phyloP scores from a whole-genome alignment of 2,113 vertebrate genomes.

The Calcarius ornatus region DNA sequence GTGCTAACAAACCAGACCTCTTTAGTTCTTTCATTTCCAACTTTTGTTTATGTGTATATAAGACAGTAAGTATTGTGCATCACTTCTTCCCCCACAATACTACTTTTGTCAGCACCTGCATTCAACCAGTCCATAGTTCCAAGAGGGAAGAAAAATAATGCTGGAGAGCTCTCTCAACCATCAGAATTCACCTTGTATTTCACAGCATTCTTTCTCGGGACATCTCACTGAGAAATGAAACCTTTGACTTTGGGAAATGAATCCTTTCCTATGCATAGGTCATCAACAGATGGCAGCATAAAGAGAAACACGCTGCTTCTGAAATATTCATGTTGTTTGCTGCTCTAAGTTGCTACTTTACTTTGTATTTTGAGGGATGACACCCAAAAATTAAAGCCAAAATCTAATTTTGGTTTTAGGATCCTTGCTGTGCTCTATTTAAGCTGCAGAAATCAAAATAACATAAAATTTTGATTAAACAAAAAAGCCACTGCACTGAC shows the following conservation, averaged over 20 bases:
- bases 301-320: background rate
- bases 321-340: background rate
- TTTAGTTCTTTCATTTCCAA: background rate
- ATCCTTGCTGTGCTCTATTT: background rate
- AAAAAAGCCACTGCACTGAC: background rate
- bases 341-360: background rate
- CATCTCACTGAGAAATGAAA: background rate
- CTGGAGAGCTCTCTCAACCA: background rate
- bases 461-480: background rate
- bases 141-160: background rate
- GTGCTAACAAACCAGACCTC: background rate
- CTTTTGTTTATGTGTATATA: background rate
- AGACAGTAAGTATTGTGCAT: background rate
- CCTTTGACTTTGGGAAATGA: background rate
- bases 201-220: background rate
- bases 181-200: background rate
- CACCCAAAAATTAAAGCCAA: background rate
- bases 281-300: background rate
- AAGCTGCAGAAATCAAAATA: constrained; percentile 17
- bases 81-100: background rate
- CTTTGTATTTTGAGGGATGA: background rate
- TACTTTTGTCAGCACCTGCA: background rate
- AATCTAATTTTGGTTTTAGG: background rate
- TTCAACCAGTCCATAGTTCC: background rate
- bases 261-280: background rate